phyloP scores from a whole-genome alignment of 1,140 invertebrate genomes.

The Drosophila lini region DNA sequence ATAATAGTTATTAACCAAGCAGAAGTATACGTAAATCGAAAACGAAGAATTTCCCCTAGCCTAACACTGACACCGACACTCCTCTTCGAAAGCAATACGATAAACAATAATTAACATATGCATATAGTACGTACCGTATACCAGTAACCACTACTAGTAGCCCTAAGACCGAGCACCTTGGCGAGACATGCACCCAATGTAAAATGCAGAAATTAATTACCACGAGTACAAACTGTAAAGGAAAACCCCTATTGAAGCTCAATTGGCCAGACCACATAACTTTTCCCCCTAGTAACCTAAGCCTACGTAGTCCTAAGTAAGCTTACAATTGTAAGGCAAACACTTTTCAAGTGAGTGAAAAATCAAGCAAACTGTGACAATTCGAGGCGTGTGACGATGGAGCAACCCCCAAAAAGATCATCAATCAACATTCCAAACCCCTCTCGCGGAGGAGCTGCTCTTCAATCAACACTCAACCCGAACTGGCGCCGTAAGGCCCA shows the following conservation, averaged over 20 bases:
- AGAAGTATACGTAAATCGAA: slow-evolving; percentile 74
- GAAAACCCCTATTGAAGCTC: slow-evolving; percentile 34
- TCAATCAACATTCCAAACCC: slow-evolving; percentile 36
- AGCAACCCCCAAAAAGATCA: slow-evolving; percentile 35
- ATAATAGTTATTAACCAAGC: slow-evolving; percentile 23
- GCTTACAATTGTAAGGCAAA: slow-evolving; percentile 75
- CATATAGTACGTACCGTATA: slow-evolving; percentile 42
- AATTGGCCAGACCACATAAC: slow-evolving; percentile 58
- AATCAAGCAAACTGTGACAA: slow-evolving; percentile 68
- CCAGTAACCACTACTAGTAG: slow-evolving; percentile 43
- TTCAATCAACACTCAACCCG: slow-evolving; percentile 71
- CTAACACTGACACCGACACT: slow-evolving; percentile 8
- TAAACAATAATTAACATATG: slow-evolving; percentile 65
- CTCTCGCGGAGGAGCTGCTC: slow-evolving; percentile 35
- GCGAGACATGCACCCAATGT: slow-evolving; percentile 56
- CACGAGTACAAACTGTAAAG: slow-evolving; percentile 74
- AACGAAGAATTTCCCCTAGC: slow-evolving; percentile 59
- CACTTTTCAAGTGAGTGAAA: slow-evolving; percentile 71
- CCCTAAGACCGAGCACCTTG: slow-evolving; percentile 58
- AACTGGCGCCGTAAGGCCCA: slow-evolving; percentile 15
- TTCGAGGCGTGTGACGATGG: slow-evolving; percentile 35
- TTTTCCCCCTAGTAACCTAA: slow-evolving; percentile 22
- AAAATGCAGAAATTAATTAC: slow-evolving; percentile 78
- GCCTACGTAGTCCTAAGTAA: slow-evolving; percentile 44
- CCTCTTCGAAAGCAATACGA: slow-evolving; percentile 61